Conservation (phyloP, 2,797 vertebrate species). For the Corythornis leucogaster region DNA sequence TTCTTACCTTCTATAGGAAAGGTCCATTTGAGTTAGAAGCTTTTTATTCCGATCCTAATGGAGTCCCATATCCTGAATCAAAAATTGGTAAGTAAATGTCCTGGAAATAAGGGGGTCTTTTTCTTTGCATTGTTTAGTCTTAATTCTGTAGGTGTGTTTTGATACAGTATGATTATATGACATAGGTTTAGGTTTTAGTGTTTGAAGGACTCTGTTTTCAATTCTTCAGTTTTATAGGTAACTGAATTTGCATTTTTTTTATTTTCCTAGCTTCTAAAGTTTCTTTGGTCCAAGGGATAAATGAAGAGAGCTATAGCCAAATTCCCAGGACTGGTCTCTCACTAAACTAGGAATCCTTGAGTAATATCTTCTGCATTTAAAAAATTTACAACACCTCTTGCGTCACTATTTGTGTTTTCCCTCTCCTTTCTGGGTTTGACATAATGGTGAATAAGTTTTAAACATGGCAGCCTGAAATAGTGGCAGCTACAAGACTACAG, state of each 20-base stretch:
- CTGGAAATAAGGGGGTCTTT: neutral
- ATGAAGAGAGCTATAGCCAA: neutral
- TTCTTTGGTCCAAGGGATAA: neutral
- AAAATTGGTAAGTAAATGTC: slow-evolving; percentile 80
- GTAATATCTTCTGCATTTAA: neutral
- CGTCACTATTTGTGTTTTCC: neutral
- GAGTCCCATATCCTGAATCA: slow-evolving; percentile 81
- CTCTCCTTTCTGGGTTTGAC: neutral
- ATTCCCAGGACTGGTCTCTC: neutral
- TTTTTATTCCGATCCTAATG: slow-evolving; percentile 81
- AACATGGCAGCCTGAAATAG: neutral
- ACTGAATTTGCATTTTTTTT: neutral
- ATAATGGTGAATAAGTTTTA: neutral
- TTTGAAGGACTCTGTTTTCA: neutral
- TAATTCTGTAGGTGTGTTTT: neutral
- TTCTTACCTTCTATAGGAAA: slow-evolving; percentile 82
- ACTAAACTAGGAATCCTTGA: neutral
- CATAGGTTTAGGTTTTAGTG: neutral
- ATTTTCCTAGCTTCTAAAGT: neutral
- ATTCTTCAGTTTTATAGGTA: neutral
- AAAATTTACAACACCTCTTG: neutral
- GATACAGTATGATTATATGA: neutral
- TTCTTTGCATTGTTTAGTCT: neutral
- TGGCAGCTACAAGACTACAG: neutral
- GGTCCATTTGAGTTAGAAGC: slow-evolving; percentile 82